Evolutionary conservation across 2,797 vertebrate species (phyloP).

Genomic region (Helarctos malayanus): DNA sequence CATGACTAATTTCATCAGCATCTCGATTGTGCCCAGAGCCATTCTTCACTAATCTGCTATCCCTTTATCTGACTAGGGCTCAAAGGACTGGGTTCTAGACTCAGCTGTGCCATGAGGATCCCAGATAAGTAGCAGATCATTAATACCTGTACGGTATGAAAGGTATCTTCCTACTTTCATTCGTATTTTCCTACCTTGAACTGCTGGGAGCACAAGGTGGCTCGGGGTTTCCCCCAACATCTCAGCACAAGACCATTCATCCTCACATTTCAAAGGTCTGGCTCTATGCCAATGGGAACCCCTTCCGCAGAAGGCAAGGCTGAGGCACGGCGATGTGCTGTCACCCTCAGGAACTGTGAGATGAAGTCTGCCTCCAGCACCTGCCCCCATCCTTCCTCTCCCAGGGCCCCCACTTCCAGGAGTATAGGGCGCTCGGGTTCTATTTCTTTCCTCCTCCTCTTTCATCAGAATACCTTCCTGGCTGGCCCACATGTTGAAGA

Average conservation of each 20-base stretch:
- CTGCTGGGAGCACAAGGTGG: not conserved
- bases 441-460: not conserved
- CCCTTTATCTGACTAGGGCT: not conserved
- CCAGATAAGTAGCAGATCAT: fast-evolving
- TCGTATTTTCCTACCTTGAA: fast-evolving
- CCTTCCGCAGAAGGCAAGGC: not conserved
- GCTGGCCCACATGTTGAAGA: fast-evolving
- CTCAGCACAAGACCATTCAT: not conserved
- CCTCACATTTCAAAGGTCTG: not conserved
- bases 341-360: fast-evolving
- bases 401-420: not conserved
- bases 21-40: not conserved
- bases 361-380: fast-evolving
- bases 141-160: fast-evolving
- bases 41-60: not conserved
- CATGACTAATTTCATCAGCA: fast-evolving
- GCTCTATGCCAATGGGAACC: fast-evolving
- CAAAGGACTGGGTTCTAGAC: not conserved
- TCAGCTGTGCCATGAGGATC: not conserved
- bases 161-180: not conserved
- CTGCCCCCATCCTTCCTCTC: fast-evolving
- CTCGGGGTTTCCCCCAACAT: fast-evolving
- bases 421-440: fast-evolving
- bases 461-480: not conserved
- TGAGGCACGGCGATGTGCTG: fast-evolving